Evolutionary conservation across 2,797 vertebrate species (phyloP), one percentile per base, ranked within the genome.

Genomic region (Syncerus caffer): DNA sequence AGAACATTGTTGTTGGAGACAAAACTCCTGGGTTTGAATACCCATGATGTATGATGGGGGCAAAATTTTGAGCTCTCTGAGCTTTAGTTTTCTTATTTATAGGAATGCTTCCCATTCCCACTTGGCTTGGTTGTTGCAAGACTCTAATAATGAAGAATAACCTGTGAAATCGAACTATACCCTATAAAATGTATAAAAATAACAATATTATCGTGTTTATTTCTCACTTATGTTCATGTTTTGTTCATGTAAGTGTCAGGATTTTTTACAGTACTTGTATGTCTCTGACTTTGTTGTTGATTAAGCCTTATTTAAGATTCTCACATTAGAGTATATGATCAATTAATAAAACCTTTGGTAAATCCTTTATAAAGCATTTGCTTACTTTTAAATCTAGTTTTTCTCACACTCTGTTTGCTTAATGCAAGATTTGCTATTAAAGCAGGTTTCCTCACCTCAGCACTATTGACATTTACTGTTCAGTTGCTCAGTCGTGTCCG

Each of bases 221-320:
- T 89, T 93, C 42, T 94, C 55, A 82, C 15, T 38, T 71, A 34
- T 71, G 11, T 60, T 84, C 31, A 50, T 53, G 27, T 64, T 94
- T 93, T 85, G n/a, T 55, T 96, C 27, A 51, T 4, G 6, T 21
- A 62, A 80, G 50, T 34, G 31, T 82, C 31, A 29, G 67, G 3
- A 16, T 89, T 93, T 90, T 84, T 79, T 53, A 42, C 12, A 74
- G 15, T 55, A 34, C 16, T 17, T 74, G 16, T 86, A 80, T 67
- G 25, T 55, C 21, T 95, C 55, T 90, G 31, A 23, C 29, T 92
- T 91, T 76, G 27, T 58, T 84, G 31, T 55, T 86, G 4, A 92
- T 88, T 86, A 85, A 85, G 92, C 91, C 38, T 74, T 82, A 95
- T 86, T 79, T 86, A 76, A 91, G 78, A 85, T 64, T 84, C 42